These are phyloP conservation scores for Micromesistius poutassou DNA, from an alignment of 2,797 vertebrate species.

Conservation along the genomic window DNA sequence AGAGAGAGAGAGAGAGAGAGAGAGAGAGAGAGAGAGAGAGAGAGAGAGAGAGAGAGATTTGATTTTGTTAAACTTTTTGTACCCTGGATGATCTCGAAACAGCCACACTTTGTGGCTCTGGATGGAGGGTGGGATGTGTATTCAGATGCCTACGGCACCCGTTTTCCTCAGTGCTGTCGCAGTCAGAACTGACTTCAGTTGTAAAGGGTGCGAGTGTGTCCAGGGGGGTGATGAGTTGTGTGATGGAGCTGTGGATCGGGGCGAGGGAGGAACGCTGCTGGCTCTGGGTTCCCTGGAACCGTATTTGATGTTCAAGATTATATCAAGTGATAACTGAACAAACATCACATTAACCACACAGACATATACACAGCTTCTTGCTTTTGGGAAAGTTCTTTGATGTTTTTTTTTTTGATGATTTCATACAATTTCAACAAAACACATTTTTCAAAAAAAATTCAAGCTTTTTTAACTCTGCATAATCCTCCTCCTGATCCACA, in stretches of 20 bases:
- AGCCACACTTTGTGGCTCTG: not conserved
- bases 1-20: too few relatives aligned
- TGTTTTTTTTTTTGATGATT: not conserved
- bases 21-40: too few relatives aligned
- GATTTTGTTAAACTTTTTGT: not conserved
- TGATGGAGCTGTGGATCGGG: not conserved
- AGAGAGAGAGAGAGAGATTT: not conserved
- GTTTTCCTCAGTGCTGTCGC: not conserved
- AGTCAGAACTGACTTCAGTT: not conserved
- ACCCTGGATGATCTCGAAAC: not conserved
- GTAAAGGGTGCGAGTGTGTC: not conserved
- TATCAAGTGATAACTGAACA: not conserved
- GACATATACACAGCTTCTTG: not conserved
- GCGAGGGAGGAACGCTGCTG: not conserved
- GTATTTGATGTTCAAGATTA: not conserved
- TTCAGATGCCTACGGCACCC: not conserved
- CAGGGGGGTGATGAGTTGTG: not conserved
- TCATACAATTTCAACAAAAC: not conserved
- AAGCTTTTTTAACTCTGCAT: not conserved
- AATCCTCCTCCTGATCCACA: not conserved
- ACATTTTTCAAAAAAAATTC: not conserved
- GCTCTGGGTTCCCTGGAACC: not conserved
- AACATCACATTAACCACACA: constrained; percentile 1
- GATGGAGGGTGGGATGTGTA: not conserved
- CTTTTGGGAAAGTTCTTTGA: not conserved